Evolutionary conservation across 2,113 vertebrate genomes (phyloP), one percentile per base, ranked within the genome.

Genomic region (Gavialis gangeticus): DNA sequence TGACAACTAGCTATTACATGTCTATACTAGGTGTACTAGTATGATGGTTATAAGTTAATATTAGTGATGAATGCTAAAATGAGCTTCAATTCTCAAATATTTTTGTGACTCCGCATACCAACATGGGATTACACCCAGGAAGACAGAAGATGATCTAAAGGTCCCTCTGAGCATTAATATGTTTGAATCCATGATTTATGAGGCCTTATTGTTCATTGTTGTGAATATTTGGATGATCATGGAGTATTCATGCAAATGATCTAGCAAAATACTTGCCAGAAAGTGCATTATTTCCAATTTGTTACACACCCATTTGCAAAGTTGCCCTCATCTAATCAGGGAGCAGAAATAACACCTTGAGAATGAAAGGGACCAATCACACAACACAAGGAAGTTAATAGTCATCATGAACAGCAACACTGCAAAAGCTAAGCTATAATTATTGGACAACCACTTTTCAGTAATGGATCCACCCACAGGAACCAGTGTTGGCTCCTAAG

Each of bases 1-100:
- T 95, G 95, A 94, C 96, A 97, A 60, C 84, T 88, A 37, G 91
- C 84, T 92, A 96, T 96, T 96, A 96, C 82, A 1, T 14, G 91
- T 90, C 96, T 88, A 4, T 54, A 2, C 4, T 75, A 60, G 88
- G 60, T 19, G 78, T 27, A 62, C 88, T 1, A 69, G 16, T 79
- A 88, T 64, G 69, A 30, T 4, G 4, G n/a, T 57, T 56, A 87
- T 12, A 19, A 8, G 67, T 78, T 81, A 58, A 75, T 3, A 58
- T 56, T 34, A 79, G 57, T 88, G n/a, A 56, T 30, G 75, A 28
- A 64, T 0, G 54, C 54, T 28, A 69, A 84, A 73, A 59, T 12
- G 84, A 94, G 85, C 1, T 25, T 3, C 3, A 0, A 12, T 75
- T 34, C 27, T n/a, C 67, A 0, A 0, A 66, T 34, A 59, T 46